phyloP scores from a whole-genome alignment of 2,888 invertebrate genomes.

The Melinopterus prodromus region DNA sequence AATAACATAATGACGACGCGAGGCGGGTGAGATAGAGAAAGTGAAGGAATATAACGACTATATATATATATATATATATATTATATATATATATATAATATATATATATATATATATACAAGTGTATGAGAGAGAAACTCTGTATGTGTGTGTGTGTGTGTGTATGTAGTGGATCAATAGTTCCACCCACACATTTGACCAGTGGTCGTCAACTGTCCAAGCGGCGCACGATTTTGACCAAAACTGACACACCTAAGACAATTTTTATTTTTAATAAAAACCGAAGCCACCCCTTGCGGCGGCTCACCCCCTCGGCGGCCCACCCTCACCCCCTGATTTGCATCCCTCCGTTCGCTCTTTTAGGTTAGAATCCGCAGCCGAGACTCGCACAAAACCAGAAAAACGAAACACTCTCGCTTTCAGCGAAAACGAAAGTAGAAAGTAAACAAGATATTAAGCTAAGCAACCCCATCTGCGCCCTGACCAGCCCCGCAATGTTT shows the following conservation, averaged over 20 bases:
- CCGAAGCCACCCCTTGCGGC: background rate
- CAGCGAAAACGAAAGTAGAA: background rate
- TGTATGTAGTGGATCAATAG: conserved; percentile 58
- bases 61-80: conserved; percentile 34
- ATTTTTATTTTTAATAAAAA: background rate
- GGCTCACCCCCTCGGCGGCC: background rate
- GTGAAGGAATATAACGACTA: conserved; percentile 39
- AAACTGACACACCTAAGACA: conserved; percentile 58
- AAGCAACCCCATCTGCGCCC: background rate
- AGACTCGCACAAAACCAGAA: background rate
- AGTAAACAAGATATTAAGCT: background rate
- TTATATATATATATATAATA: conserved; percentile 33
- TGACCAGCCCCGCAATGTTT: background rate
- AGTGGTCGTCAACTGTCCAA: conserved; percentile 58
- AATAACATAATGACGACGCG: conserved; percentile 58
- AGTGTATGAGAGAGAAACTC: conserved; percentile 45
- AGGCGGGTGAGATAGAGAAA: background rate
- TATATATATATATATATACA: conserved; percentile 30
- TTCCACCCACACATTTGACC: conserved; percentile 59
- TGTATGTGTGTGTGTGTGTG: background rate
- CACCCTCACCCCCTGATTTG: background rate
- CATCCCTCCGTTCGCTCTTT: background rate
- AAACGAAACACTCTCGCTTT: background rate
- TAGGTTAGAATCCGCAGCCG: background rate
- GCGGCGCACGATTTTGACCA: conserved; percentile 60